Conservation (phyloP, 2,888 invertebrate genomes). For the Entomobrya proxima region DNA sequence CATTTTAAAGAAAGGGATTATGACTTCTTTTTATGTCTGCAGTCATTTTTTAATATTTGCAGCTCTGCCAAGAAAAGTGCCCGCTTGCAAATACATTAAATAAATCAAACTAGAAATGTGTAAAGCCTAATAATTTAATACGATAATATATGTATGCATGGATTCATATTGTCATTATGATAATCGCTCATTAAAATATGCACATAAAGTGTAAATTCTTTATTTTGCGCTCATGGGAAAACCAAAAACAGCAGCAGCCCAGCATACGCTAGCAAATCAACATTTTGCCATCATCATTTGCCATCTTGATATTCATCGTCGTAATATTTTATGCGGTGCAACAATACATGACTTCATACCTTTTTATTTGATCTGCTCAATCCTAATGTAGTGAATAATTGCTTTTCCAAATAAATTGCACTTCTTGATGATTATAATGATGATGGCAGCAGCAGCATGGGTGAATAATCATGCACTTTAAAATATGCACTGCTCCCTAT, state of each 20-base stretch:
- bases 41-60: constrained; percentile 54
- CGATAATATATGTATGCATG: constrained; percentile 29
- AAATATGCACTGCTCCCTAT: constrained; percentile 12
- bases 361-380: constrained; percentile 38
- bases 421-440: constrained; percentile 34
- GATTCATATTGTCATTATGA: constrained; percentile 27
- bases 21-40: constrained; percentile 24
- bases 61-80: constrained; percentile 44
- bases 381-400: constrained; percentile 43
- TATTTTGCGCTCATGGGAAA: constrained; percentile 5
- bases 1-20: constrained; percentile 57
- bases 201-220: background rate
- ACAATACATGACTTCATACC: background rate
- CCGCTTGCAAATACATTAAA: constrained; percentile 20
- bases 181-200: constrained; percentile 17
- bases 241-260: background rate
- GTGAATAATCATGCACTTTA: constrained; percentile 22
- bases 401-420: constrained; percentile 55
- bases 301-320: background rate
- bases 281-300: background rate
- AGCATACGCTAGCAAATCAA: constrained; percentile 1
- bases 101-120: constrained; percentile 18
- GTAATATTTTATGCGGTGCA: background rate
- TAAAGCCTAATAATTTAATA: constrained; percentile 31
- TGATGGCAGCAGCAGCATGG: no score